These are phyloP conservation scores for Ectemnius continuus DNA, from an alignment of 2,888 invertebrate genomes.

Conservation along the genomic window DNA sequence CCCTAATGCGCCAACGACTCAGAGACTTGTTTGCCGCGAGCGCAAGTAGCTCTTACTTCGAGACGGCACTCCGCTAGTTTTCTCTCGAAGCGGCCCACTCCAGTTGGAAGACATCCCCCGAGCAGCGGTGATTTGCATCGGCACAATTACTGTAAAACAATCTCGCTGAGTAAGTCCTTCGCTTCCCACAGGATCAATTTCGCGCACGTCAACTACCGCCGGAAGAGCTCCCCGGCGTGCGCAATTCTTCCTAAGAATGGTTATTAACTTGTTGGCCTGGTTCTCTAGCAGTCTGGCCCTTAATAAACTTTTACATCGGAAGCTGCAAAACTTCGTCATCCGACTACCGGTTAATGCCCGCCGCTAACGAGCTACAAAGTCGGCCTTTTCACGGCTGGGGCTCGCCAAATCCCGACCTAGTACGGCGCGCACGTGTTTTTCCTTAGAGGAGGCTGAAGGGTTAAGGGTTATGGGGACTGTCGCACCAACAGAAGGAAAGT, in stretches of 20 bases:
- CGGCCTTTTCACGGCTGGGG: slow-evolving; percentile 3
- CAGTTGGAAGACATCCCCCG: too few relatives aligned
- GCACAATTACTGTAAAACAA: too few relatives aligned
- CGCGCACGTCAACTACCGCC: neutral
- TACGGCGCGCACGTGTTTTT: too few relatives aligned
- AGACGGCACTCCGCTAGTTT: neutral
- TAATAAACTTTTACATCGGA: slow-evolving; percentile 30
- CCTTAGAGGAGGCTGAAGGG: too few relatives aligned
- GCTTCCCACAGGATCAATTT: slow-evolving; percentile 14
- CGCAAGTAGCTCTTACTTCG: slow-evolving; percentile 2
- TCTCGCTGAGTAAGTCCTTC: too few relatives aligned
- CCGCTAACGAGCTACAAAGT: slow-evolving; percentile 27
- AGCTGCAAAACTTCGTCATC: slow-evolving; percentile 20
- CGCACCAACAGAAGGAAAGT: neutral
- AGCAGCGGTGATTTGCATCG: too few relatives aligned
- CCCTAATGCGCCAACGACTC: slow-evolving; percentile 1
- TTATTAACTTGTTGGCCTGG: slow-evolving; percentile 34
- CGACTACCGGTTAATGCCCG: slow-evolving; percentile 32
- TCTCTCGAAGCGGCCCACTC: too few relatives aligned
- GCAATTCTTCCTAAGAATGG: slow-evolving; percentile 13
- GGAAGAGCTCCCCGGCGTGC: neutral
- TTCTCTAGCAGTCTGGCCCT: slow-evolving; percentile 11
- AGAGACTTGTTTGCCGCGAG: neutral
- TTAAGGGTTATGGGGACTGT: neutral
- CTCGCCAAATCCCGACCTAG: too few relatives aligned